Evolutionary conservation across 2,888 invertebrate species (phyloP).

Genomic region (Diarsia brunnea): DNA sequence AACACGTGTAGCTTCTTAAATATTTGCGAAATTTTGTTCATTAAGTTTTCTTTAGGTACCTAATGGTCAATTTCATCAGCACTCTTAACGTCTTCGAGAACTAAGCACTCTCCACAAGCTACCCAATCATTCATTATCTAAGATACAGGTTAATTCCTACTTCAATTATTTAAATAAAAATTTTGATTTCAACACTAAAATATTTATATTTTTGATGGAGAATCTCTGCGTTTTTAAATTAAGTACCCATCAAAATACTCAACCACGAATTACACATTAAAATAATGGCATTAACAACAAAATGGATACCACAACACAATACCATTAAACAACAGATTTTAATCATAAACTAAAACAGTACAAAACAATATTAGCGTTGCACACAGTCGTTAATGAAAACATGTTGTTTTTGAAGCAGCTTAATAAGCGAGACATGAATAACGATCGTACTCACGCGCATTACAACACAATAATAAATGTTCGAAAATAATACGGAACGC

Average conservation of each 20-base stretch:
- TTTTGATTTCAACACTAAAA: too few species aligned
- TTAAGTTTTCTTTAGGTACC: neutral
- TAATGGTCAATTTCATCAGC: neutral
- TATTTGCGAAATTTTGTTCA: constrained; percentile 25
- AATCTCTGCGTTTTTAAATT: constrained; percentile 9
- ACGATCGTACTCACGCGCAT: constrained; percentile 81
- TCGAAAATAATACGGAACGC: constrained; percentile 88
- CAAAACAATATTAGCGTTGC: constrained; percentile 81
- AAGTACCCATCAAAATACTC: constrained; percentile 19
- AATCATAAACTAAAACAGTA: constrained; percentile 75
- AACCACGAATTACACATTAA: constrained; percentile 33
- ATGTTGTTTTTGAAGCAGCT: constrained; percentile 89
- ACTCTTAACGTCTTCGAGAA: neutral
- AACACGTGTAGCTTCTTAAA: constrained; percentile 45
- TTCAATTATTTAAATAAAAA: too few species aligned
- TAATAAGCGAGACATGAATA: constrained; percentile 89
- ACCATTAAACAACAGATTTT: constrained; percentile 70
- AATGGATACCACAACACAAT: constrained; percentile 52
- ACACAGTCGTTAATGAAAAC: constrained; percentile 83
- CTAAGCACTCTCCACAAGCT: neutral
- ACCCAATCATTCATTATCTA: too few species aligned
- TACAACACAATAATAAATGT: constrained; percentile 88
- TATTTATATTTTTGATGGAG: too few species aligned
- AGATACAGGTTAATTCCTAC: too few species aligned
- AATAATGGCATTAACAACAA: constrained; percentile 47